Evolutionary conservation across 2,888 invertebrate genomes (phyloP), one percentile per base, ranked within the genome.

Genomic region (Notodonta dromedarius): DNA sequence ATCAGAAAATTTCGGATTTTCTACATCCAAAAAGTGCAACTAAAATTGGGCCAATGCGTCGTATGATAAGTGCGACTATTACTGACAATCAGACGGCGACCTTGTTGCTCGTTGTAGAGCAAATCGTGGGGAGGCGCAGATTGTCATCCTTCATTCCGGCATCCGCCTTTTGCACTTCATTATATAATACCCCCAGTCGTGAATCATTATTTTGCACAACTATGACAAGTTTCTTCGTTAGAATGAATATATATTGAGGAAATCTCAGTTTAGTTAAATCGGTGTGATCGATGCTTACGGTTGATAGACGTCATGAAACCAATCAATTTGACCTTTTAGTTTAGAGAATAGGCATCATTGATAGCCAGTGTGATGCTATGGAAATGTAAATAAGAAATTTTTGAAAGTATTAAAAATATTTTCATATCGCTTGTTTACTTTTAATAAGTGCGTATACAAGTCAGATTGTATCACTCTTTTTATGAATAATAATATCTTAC

Each of bases 61-160:
- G 82, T 85, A 85, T 86, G 84, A 82, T 85, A 87, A 88, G 87
- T 85, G 86, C 77, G 69, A 85, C 84, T 85, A 90, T 92, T 92
- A 92, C 89, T 80, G 85, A 82, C 92, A 93, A 93, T 93, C 92
- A 92, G 87, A 80, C 84, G 77, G 74, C 87, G 93, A 91, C 93
- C 93, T 93, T 93, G 92, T 83, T 76, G 89, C 92, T 92, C 85
- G 90, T 93, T 93, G 91, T 84, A 83, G 86, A 85, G 78, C 82
- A 87, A 88, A 88, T 89, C 89, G 92, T 89, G 89, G 93, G 92
- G 92, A 89, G 88, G 78, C 83, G 84, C 88, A 89, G 90, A 90
- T 91, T 90, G 89, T 82, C 89, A 87, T 90, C 87, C 87, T 91
- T 85, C 88, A 88, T 85, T 84, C 87, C 83, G 85, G 85, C 90